Base-by-base conservation (phyloP, 2,888 invertebrate species). In the Matsumyia berberina region DNA sequence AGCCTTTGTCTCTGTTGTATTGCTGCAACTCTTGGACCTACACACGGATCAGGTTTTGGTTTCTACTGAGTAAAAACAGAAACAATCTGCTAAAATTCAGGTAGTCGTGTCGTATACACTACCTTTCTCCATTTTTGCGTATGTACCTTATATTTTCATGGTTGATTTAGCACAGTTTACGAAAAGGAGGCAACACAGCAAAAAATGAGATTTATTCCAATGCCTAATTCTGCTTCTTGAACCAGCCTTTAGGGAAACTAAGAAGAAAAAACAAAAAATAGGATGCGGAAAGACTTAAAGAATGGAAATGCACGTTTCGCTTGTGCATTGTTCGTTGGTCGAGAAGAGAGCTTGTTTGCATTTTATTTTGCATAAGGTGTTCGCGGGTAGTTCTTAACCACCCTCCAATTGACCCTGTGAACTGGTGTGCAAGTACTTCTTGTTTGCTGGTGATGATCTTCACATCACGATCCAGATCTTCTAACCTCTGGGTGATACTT, bases 91-190 rank as follows among this genome's bases (percentile, higher is more conserved):
- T 79, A 64, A 79, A 69, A 83, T 69, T 49, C 83, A 83, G 83
- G 83, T 83, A 83, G 83, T 64, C 39, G 67, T 67, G 57, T 67
- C 33, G 53, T 53, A 77, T 69, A 67, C 58, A 67, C 53, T 46
- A 82, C 83, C 83, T 83, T 83, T 83, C 83, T 79, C 83, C 79
- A 69, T 67, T 79, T 83, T 83, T 79, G 83, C 83, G 79, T 83
- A 24, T 24, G 24, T 24, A 73, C 67, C 83, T 79, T 83, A 79
- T 70, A 70, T 85, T 85, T 80, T 85, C 74, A 85, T 80, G 74
- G 74, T 74, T 85, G 80, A 85, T 80, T 85, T 76, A 85, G 80
- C 85, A 85, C 85, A 85, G 58, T 74, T 76, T 53, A 69, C 42
- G 24, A 72, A 78, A 78, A 67, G 12, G 17, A 51, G 60, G 29